These are phyloP conservation scores for Nerophis ophidion DNA, from an alignment of 2,113 vertebrate genomes.

Conservation along the genomic window DNA sequence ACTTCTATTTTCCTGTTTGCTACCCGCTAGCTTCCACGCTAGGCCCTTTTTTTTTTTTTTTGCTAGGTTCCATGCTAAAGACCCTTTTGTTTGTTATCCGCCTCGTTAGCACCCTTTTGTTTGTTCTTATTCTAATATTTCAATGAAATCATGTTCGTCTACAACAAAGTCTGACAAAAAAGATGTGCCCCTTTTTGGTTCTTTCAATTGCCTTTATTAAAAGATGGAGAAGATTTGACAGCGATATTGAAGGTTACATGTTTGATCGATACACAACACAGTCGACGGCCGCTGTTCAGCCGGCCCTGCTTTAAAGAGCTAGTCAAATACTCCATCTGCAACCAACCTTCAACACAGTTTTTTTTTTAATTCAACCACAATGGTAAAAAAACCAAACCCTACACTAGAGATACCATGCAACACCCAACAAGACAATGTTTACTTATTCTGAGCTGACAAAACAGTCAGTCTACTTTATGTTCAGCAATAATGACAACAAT, in stretches of 20 bases:
- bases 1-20: no score
- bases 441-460: slow-evolving; percentile 54
- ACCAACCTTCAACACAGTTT: slow-evolving; percentile 38
- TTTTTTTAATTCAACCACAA: slow-evolving; percentile 38
- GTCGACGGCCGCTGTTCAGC: slow-evolving; percentile 18
- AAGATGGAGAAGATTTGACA: slow-evolving; percentile 59
- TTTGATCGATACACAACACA: slow-evolving; percentile 38
- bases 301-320: slow-evolving; percentile 31
- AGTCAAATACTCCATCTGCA: slow-evolving; percentile 35
- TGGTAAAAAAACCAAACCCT: slow-evolving; percentile 17
- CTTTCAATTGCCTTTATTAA: slow-evolving; percentile 70
- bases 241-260: slow-evolving; percentile 44
- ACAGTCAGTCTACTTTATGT: slow-evolving; percentile 49
- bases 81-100: no score
- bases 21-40: no score
- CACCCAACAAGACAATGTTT: slow-evolving; percentile 65
- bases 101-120: no score
- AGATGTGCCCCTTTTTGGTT: background rate
- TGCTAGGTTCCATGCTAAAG: no score
- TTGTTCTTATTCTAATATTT: no score
- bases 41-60: no score
- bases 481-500: slow-evolving; percentile 55
- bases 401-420: slow-evolving; percentile 62
- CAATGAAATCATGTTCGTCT: no score
- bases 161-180: no score